Base-by-base conservation (phyloP, 2,888 invertebrate genomes). In the Cremastinae sp. region DNA sequence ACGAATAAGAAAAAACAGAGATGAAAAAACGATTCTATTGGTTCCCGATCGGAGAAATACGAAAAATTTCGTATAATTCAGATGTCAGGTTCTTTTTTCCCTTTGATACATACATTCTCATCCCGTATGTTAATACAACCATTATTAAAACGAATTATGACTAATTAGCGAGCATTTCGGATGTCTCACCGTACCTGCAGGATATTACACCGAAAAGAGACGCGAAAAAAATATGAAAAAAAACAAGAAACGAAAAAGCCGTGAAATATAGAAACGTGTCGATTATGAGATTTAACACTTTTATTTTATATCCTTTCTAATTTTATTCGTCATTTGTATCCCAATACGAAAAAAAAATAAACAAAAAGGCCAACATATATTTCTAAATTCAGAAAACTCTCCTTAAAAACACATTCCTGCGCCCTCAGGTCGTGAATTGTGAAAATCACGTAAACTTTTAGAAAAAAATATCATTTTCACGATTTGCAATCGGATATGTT, bases 121-220 rank as follows among this genome's bases (percentile, higher is more conserved):
- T 22, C 56, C 34, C 14, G 18, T 2, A 56, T 66, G 56, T 18
- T 65, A 54, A 61, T 61, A 12, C 12, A 43, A 18, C 54, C 10
- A 66, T 66, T 36, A 56, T 47, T 45, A 16, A n/a, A 34, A n/a
- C 56, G 54, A 61, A 56, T 66, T 66, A 66, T 56, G 56, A 66
- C 66, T 66, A 72, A 72, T 72, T 72, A 45, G 34, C 12, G 56
- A 43, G 34, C 34, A 36, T 53, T 53, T 43, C 51, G 53, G 18
- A 28, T 28, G 28, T 28, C 28, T 28, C 28, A 28, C 28, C 28
- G 43, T 8, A 10, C n/a, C 22, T n/a, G 43, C 22, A 12, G 65
- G 22, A 20, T 36, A 41, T 28, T 41, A 7, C 12, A 41, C 10
- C 43, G 28, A 20, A 14, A 38, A 18, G 7, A 20, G 12, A 12